phyloP scores from a whole-genome alignment of 2,888 invertebrate genomes.

The Molanna angustata region DNA sequence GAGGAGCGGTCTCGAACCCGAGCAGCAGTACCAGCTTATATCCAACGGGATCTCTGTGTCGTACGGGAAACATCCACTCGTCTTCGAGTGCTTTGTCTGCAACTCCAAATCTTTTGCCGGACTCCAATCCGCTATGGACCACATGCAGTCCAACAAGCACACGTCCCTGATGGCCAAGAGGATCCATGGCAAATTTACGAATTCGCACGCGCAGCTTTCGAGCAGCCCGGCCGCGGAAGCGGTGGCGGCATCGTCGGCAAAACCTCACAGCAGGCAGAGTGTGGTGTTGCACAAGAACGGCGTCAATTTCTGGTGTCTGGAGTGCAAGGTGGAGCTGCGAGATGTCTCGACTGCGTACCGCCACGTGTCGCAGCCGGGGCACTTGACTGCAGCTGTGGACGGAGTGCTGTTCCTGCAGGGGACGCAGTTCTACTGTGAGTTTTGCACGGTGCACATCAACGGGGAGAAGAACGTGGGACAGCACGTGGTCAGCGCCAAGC shows the following conservation, averaged over 20 bases:
- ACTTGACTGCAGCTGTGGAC: conserved; percentile 15
- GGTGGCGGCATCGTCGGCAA: neutral
- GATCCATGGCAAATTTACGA: neutral
- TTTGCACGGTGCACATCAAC: conserved; percentile 26
- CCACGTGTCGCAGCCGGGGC: conserved; percentile 16
- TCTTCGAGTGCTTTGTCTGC: conserved; percentile 19
- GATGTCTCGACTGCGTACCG: conserved; percentile 21
- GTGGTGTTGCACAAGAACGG: conserved; percentile 21
- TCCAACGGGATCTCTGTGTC: conserved; percentile 12
- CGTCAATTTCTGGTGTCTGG: conserved; percentile 23
- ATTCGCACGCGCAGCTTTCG: neutral
- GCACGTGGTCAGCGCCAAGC: conserved; percentile 22
- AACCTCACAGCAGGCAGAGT: neutral
- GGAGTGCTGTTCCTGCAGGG: conserved; percentile 14
- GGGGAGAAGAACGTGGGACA: conserved; percentile 27
- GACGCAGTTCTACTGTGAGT: conserved; percentile 21
- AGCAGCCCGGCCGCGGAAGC: neutral
- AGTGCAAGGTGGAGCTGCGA: conserved; percentile 14
- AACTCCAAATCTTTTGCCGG: conserved; percentile 1
- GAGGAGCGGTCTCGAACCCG: neutral
- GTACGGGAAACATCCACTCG: conserved; percentile 10
- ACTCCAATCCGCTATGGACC: conserved; percentile 7
- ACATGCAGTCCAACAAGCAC: conserved; percentile 12
- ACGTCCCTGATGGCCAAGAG: neutral
- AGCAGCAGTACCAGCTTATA: conserved; percentile 1